Percentiles rank a stretch among this genome's conserved stretches.
Conservation (phyloP, 2,797 vertebrate species). For the Uromys caudimaculatus region DNA sequence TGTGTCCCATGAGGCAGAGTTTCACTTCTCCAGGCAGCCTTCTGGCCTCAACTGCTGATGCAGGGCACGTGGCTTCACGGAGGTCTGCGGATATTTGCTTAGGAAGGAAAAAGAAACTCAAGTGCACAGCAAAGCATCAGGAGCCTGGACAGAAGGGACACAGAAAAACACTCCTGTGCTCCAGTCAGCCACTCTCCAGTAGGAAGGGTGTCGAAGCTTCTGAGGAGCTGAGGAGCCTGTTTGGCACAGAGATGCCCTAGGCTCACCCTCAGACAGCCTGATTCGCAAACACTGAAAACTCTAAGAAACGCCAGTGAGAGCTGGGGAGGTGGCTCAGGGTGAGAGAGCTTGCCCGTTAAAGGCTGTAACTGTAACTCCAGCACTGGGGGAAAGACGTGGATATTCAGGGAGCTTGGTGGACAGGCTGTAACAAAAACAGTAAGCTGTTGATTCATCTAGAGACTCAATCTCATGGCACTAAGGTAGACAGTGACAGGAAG, state of each 20-base stretch:
- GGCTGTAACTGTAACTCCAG: neutral
- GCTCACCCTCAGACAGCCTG: neutral
- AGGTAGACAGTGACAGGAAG: neutral
- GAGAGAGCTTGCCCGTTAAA: neutral
- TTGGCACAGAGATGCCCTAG: neutral
- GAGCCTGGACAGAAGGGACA: neutral
- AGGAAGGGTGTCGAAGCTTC: neutral
- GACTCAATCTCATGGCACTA: neutral
- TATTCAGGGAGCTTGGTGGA: neutral
- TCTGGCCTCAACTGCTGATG: conserved; percentile 66
- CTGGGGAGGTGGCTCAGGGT: neutral
- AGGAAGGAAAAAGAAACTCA: conserved; percentile 63
- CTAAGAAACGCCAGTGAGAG: neutral
- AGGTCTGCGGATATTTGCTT: conserved; percentile 59
- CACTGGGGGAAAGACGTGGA: neutral
- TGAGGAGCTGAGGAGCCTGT: neutral
- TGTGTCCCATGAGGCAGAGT: conserved; percentile 12
- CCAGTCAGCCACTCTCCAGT: neutral
- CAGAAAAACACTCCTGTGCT: neutral
- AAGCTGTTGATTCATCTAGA: neutral
- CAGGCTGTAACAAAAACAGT: neutral
- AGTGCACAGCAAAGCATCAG: neutral
- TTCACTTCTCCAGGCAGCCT: conserved; percentile 64
- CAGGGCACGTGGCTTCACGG: neutral
- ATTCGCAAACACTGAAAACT: neutral